phyloP scores from a whole-genome alignment of 2,113 vertebrate genomes.

The Nestor notabilis region DNA sequence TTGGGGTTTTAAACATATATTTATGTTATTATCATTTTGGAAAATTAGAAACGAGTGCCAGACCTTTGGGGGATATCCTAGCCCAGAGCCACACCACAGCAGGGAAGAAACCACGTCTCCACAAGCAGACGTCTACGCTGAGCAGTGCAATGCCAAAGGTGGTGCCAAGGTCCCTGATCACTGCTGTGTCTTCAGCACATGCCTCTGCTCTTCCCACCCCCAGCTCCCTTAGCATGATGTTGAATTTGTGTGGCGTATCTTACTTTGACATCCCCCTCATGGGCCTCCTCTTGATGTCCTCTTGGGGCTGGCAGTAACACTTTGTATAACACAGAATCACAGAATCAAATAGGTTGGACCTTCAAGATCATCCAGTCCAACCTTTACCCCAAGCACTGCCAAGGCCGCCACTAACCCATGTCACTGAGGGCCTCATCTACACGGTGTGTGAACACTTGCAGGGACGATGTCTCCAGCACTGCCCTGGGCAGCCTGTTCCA shows the following conservation, averaged over 20 bases:
- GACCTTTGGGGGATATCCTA: not conserved
- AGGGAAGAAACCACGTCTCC: not conserved
- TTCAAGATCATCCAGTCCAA: not conserved
- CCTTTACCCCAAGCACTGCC: not conserved
- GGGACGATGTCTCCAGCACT: not conserved
- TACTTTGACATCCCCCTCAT: not conserved
- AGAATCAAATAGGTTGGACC: not conserved
- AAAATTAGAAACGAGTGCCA: not conserved
- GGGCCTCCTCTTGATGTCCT: not conserved
- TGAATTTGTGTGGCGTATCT: rapidly evolving
- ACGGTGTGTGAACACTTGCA: not conserved
- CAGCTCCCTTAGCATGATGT: not conserved
- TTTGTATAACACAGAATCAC: not conserved
- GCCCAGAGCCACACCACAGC: rapidly evolving
- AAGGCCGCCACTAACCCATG: not conserved
- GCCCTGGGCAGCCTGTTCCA: not conserved
- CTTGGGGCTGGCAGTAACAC: not conserved
- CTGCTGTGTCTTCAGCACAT: not conserved
- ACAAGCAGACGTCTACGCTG: rapidly evolving
- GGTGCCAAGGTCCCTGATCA: rapidly evolving
- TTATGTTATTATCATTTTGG: not conserved
- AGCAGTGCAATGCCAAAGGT: not conserved
- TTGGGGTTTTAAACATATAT: not conserved
- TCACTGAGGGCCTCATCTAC: not conserved
- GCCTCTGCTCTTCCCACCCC: not conserved